These are phyloP conservation scores for Hyperoplus lanceolatus DNA, from an alignment of 2,797 vertebrate genomes.

Conservation along the genomic window DNA sequence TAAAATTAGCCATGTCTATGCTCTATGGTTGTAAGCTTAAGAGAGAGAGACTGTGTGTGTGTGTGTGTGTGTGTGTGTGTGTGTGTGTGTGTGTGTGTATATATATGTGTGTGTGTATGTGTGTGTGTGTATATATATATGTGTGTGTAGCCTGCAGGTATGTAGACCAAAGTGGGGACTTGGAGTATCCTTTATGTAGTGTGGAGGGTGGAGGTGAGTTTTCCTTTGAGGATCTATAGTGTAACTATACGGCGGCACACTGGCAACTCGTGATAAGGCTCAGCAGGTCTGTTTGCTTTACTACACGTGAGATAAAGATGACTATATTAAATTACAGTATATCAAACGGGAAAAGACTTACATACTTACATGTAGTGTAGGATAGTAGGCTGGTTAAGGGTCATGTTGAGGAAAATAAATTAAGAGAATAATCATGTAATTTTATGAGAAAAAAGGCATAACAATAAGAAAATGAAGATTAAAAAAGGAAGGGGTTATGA, in stretches of 20 bases:
- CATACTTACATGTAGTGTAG: not conserved
- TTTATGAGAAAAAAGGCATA: no score
- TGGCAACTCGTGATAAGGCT: conserved; percentile 22
- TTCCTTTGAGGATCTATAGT: conserved; percentile 37
- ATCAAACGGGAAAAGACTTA: not conserved
- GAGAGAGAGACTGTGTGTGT: conserved; percentile 14
- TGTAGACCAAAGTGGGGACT: conserved; percentile 20
- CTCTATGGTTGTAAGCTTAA: conserved; percentile 22
- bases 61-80: not conserved
- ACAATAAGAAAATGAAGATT: no score
- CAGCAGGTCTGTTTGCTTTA: conserved; percentile 40
- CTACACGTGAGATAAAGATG: not conserved
- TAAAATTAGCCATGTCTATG: conserved; percentile 64
- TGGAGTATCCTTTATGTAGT: conserved; percentile 10
- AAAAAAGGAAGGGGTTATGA: no score
- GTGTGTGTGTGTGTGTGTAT: not conserved
- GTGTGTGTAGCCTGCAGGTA: conserved; percentile 11
- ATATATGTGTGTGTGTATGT: not conserved
- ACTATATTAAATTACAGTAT: not conserved
- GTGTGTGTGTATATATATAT: conserved; percentile 6
- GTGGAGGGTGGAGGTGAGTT: conserved; percentile 16
- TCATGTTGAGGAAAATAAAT: no score
- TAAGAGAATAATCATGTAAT: no score
- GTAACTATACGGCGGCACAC: not conserved
- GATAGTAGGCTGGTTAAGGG: not conserved